Base-by-base conservation (phyloP, 2,113 vertebrate species). In the Alligator sinensis region DNA sequence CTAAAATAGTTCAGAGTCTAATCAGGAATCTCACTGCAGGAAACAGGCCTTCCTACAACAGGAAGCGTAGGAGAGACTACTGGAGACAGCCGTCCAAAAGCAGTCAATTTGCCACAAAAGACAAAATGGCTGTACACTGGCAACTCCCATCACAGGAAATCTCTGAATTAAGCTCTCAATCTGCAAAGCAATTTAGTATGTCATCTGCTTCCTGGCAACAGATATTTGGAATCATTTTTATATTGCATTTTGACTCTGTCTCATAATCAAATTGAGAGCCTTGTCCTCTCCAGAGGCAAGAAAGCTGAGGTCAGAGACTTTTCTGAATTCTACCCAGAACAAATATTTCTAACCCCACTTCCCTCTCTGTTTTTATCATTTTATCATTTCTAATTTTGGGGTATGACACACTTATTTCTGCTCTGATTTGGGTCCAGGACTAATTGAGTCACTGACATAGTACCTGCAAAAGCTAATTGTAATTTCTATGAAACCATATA, bases 41-140 rank as follows among this genome's bases (percentile, higher is more conserved):
- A 98, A 98, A 98, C 98, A 98, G 98, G 93, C 97, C 97, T 98
- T 98, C 98, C 98, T 98, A 97, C 96, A 93, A 96, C 98, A 98
- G 98, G 98, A 98, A 98, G 88, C 93, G 0, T 96, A 96, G 97
- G 98, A 98, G 98, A 97, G 98, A 96, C 97, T 95, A 86, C 97
- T 98, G 98, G 98, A 98, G 98, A 98, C 98, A 98, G 98, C 88
- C 80, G 5, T 97, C 96, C 97, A 96, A 96, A 96, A 96, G 91
- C 14, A 88, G 92, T 80, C 75, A 60, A 96, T 97, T 95, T 98
- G 97, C 98, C 98, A 98, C 96, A 98, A 98, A 97, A 97, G 97
- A 98, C 97, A 98, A 98, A 98, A 98, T 98, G 97, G 97, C 95
- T 97, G 94, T 97, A 88, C 8, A 79, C 95, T 97, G 97, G 97